Conservation (phyloP, 2,113 vertebrate genomes). For the Mormyrus iriodes region DNA sequence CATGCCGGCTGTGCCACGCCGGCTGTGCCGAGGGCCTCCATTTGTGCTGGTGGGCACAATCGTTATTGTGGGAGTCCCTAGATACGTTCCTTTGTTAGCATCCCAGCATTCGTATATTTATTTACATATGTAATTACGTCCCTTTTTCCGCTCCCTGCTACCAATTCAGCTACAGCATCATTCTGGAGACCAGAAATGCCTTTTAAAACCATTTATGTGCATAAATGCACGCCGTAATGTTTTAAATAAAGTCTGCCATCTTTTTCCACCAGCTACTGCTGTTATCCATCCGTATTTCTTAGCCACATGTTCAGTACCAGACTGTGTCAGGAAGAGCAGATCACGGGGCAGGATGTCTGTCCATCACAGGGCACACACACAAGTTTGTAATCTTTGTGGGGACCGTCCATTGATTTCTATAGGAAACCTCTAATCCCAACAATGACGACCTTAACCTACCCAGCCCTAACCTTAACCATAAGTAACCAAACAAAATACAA, state of each 20-base stretch:
- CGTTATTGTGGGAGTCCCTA: too few species aligned
- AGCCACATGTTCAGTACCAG: neutral
- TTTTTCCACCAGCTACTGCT: conserved; percentile 33
- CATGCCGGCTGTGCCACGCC: neutral
- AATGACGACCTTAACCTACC: too few species aligned
- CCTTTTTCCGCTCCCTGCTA: neutral
- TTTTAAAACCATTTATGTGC: neutral
- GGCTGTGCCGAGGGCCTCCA: neutral
- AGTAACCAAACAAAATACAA: too few species aligned
- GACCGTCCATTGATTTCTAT: too few species aligned
- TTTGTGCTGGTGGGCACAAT: neutral
- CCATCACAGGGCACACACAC: neutral
- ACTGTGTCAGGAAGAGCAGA: neutral
- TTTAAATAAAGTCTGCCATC: conserved; percentile 43
- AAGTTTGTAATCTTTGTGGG: neutral
- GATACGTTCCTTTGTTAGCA: neutral
- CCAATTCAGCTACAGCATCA: neutral
- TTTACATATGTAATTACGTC: neutral
- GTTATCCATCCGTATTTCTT: neutral
- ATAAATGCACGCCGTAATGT: neutral
- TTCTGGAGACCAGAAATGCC: neutral
- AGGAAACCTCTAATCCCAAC: too few species aligned
- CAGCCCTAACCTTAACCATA: too few species aligned
- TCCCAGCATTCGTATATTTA: neutral
- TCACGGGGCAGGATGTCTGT: neutral